phyloP scores from a whole-genome alignment of 2,113 vertebrate genomes.

The Dasypus novemcinctus region DNA sequence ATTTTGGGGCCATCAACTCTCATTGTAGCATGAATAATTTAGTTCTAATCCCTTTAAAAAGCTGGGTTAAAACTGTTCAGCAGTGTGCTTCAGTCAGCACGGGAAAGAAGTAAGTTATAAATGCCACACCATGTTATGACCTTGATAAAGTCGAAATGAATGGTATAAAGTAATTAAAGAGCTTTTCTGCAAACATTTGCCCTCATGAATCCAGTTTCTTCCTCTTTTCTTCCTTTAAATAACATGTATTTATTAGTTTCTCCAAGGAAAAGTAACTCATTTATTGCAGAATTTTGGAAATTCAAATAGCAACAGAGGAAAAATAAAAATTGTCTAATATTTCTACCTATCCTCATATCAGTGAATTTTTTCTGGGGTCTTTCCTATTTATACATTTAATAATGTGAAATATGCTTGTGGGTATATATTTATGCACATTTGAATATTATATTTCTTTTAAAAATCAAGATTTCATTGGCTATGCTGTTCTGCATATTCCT shows the following conservation, averaged over 20 bases:
- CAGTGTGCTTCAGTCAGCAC: not conserved
- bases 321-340: not conserved
- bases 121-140: not conserved
- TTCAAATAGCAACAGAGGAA: not conserved
- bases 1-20: not conserved
- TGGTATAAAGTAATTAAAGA: not conserved
- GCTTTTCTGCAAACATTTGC: not conserved
- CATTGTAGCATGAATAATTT: constrained; percentile 18
- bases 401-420: not conserved
- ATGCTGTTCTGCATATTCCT: not conserved
- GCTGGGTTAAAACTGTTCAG: not conserved
- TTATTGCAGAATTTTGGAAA: not conserved
- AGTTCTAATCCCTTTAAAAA: constrained; percentile 3
- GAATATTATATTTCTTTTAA: not conserved
- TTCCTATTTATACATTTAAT: not conserved
- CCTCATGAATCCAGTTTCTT: not conserved
- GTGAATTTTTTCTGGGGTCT: not conserved
- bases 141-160: constrained; percentile 1
- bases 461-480: not conserved
- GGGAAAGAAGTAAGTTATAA: not conserved
- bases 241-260: not conserved
- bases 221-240: not conserved
- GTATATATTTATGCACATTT: not conserved
- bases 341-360: not conserved
- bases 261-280: not conserved